Conservation (phyloP, 2,888 invertebrate species). For the Drosophila mercatorum region DNA sequence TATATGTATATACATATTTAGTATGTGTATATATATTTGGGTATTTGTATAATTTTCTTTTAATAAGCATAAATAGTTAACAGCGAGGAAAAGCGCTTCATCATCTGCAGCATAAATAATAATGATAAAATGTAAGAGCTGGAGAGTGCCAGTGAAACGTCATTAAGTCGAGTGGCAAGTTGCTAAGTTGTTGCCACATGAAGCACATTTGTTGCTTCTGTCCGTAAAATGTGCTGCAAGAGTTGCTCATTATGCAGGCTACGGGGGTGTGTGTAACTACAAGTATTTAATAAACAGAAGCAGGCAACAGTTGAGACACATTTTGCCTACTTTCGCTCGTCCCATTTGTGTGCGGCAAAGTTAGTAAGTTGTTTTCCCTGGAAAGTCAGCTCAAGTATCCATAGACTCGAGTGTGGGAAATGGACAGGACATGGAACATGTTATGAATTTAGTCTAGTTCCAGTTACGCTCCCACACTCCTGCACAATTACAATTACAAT, state of each 20-base stretch:
- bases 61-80: constrained; percentile 69
- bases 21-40: background rate
- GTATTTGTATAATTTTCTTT: constrained; percentile 67
- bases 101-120: constrained; percentile 58
- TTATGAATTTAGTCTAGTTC: constrained; percentile 17
- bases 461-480: constrained; percentile 13
- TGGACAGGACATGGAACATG: constrained; percentile 1
- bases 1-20: background rate
- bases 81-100: constrained; percentile 59
- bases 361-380: constrained; percentile 60
- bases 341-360: constrained; percentile 60
- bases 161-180: constrained; percentile 65
- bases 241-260: constrained; percentile 38
- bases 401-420: constrained; percentile 19
- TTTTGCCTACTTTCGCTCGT: constrained; percentile 37
- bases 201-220: constrained; percentile 61
- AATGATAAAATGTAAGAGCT: constrained; percentile 35
- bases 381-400: constrained; percentile 37
- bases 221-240: constrained; percentile 68
- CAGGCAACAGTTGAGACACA: constrained; percentile 36
- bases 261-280: background rate
- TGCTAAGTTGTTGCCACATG: constrained; percentile 48
- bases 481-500: constrained; percentile 7
- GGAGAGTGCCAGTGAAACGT: constrained; percentile 30
- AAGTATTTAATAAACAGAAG: constrained; percentile 65